These are phyloP conservation scores for Haplochromis burtoni DNA, from an alignment of 2,113 vertebrate genomes.

Conservation along the genomic window DNA sequence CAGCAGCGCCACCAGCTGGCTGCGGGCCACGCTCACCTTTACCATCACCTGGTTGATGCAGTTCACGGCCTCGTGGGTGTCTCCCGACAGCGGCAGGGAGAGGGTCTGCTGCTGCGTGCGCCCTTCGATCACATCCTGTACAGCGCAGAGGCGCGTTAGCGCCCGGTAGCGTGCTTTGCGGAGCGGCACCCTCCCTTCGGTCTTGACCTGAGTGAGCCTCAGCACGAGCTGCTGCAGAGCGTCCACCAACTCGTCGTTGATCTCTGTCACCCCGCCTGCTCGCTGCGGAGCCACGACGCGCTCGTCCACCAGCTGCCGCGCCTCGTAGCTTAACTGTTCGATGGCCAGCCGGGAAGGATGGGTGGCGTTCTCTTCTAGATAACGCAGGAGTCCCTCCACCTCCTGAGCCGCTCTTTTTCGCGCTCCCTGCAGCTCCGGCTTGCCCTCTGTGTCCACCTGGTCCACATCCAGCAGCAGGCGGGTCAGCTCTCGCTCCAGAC, in stretches of 20 bases:
- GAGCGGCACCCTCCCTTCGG: slow-evolving; percentile 83
- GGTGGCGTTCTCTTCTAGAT: slow-evolving; percentile 89
- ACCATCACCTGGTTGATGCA: slow-evolving; percentile 90
- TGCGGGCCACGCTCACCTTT: slow-evolving; percentile 86
- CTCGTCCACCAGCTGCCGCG: slow-evolving; percentile 78
- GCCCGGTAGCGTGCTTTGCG: slow-evolving; percentile 89
- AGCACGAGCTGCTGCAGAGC: slow-evolving; percentile 84
- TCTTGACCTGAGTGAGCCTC: slow-evolving; percentile 90
- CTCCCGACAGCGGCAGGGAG: slow-evolving; percentile 85
- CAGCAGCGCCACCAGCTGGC: slow-evolving; percentile 87
- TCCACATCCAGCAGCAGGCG: slow-evolving; percentile 90
- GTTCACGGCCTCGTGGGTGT: slow-evolving; percentile 83
- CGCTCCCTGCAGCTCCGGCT: slow-evolving; percentile 82
- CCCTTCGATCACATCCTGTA: slow-evolving; percentile 88
- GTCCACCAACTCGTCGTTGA: slow-evolving; percentile 86
- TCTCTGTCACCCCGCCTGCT: slow-evolving; percentile 64
- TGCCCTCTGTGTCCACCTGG: slow-evolving; percentile 89
- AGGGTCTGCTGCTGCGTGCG: slow-evolving; percentile 77
- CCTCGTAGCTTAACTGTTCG: slow-evolving; percentile 81
- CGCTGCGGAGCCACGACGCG: slow-evolving; percentile 79
- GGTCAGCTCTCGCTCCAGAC: slow-evolving; percentile 81
- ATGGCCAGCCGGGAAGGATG: slow-evolving; percentile 85
- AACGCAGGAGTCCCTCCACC: slow-evolving; percentile 84
- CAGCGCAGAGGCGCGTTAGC: slow-evolving; percentile 83
- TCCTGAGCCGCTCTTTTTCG: slow-evolving; percentile 87